Evolutionary conservation across 2,113 vertebrate species (phyloP), one percentile per base, ranked within the genome.

Genomic region (Indicator maculatus): DNA sequence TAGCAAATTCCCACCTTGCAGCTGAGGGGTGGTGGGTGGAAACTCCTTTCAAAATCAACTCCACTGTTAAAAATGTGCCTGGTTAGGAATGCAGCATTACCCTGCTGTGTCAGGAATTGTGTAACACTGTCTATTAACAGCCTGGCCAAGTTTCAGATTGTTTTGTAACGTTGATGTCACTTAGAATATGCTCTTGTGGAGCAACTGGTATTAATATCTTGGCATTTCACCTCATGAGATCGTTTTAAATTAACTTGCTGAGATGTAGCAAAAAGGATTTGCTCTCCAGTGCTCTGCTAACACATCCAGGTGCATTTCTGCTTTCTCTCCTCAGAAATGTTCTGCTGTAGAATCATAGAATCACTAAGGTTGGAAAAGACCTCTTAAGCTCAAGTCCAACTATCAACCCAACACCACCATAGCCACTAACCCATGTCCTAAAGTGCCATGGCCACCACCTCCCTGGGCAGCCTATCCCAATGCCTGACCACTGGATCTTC

Each of bases 61-160:
- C 91, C 90, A 53, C 83, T 83, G 90, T 52, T 76, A 44, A 26
- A 88, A 75, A 94, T 93, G 55, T 92, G 92, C 94, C 63, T 93
- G 44, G 88, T 36, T 5, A 72, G 81, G 63, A 78, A 36, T n/a
- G n/a, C 77, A 67, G 81, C 15, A 73, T 90, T 93, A 66, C 52
- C 59, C 80, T 70, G 33, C 83, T 73, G 4, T 82, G 94, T 73
- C 67, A 93, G 92, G 83, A 88, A 92, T 97, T 96, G 93, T 92
- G 89, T 97, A 94, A 96, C 67, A 83, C 86, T 87, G 78, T 65
- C 96, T 96, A 63, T 95, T 95, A 93, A 93, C 90, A 94, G 92
- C 95, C 88, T 97, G 96, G 90, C 94, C 86, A 63, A 38, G 52
- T 86, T 94, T 96, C 96, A 95, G 88, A 12, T 82, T 71, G 95